These are phyloP conservation scores for Acropora tenuis DNA, from an alignment of 64 coral and sea anemone genomes.

Conservation along the genomic window DNA sequence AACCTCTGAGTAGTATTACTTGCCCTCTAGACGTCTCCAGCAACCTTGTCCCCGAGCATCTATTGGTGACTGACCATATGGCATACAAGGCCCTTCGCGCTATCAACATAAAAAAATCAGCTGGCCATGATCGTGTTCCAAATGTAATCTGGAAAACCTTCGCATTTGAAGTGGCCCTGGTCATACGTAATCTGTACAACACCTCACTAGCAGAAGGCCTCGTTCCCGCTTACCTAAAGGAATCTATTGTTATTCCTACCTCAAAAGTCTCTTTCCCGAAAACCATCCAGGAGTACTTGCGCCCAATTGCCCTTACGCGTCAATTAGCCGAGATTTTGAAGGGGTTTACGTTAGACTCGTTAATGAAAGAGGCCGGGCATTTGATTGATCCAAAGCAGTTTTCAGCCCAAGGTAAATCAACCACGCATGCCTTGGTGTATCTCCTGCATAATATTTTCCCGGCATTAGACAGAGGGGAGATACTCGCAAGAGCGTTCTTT, in stretches of 20 bases:
- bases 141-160: constrained; percentile 19
- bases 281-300: constrained; percentile 30
- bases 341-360: constrained; percentile 47
- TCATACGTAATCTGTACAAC: constrained; percentile 13
- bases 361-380: neutral
- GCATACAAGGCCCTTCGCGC: neutral
- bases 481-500: constrained; percentile 21
- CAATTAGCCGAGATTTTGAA: constrained; percentile 48
- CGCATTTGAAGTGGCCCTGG: neutral
- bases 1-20: neutral
- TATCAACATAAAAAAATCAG: constrained; percentile 18
- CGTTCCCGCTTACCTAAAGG: neutral
- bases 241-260: constrained; percentile 12
- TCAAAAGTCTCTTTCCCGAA: constrained; percentile 46
- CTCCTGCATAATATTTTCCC: constrained; percentile 28
- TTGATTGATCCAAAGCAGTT: constrained; percentile 35
- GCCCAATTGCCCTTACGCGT: constrained; percentile 24
- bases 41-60: neutral
- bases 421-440: constrained; percentile 10
- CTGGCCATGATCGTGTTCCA: constrained; percentile 17
- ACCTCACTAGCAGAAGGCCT: neutral
- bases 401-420: constrained; percentile 20
- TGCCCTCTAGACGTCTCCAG: neutral
- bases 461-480: constrained; percentile 38
- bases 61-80: neutral